phyloP scores from a whole-genome alignment of 2,797 vertebrate genomes.

The Arrhamphus sclerolepis region DNA sequence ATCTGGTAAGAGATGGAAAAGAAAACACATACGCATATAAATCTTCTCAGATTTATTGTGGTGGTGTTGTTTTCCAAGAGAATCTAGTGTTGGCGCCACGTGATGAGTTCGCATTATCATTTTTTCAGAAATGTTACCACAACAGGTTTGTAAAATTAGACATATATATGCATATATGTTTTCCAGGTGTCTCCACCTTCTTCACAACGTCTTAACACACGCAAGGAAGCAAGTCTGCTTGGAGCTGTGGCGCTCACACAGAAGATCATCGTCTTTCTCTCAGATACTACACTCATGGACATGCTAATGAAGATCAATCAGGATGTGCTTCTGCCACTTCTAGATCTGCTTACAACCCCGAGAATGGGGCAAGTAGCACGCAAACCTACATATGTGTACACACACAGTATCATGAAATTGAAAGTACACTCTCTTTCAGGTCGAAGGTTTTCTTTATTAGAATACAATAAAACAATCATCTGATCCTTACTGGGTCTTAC shows the following conservation, averaged over 20 bases:
- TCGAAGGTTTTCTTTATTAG: no score
- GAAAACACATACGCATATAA: not conserved
- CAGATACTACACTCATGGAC: conserved; percentile 97
- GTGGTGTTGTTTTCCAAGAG: no score
- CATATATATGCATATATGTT: conserved; percentile 17
- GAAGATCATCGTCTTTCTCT: conserved; percentile 95
- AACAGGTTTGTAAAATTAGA: not conserved
- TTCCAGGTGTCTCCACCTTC: conserved; percentile 87
- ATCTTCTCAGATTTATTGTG: no score
- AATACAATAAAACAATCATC: no score
- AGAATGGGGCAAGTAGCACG: conserved; percentile 81
- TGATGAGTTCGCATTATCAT: no score
- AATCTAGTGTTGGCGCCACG: no score
- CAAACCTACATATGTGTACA: not conserved
- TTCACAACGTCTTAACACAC: conserved; percentile 91
- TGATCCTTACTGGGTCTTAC: no score
- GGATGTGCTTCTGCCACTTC: conserved; percentile 91
- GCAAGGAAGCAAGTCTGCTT: conserved; percentile 94
- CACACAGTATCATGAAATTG: not conserved
- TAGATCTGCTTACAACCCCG: conserved; percentile 91
- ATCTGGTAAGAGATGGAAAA: conserved; percentile 82
- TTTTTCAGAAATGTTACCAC: not conserved
- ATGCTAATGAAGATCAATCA: conserved; percentile 97
- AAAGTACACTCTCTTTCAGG: not conserved
- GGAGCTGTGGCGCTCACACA: conserved; percentile 91